Percentiles rank a stretch among this genome's conserved stretches.
Evolutionary conservation across 2,888 invertebrate genomes (phyloP).

Genomic region (Oscheius sp.): DNA sequence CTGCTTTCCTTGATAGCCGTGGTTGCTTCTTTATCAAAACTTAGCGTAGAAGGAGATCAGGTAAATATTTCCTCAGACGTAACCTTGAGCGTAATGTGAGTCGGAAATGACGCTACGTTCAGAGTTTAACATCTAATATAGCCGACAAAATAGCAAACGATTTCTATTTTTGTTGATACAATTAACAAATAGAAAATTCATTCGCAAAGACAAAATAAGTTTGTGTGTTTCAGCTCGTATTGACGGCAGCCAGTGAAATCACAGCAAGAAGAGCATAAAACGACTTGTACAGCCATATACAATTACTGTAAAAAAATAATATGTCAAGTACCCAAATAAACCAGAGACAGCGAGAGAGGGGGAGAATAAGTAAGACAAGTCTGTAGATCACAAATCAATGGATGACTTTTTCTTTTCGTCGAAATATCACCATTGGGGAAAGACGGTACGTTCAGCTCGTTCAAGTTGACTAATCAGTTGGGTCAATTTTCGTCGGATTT

Average conservation of each 20-base stretch:
- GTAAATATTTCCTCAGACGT: neutral
- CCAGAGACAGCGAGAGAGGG: too few species aligned
- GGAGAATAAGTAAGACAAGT: neutral
- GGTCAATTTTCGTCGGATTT: conserved; percentile 64
- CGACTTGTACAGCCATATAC: conserved; percentile 2
- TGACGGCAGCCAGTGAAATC: conserved; percentile 33
- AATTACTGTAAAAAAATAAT: neutral
- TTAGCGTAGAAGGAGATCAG: conserved; percentile 25
- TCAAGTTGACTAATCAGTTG: conserved; percentile 64
- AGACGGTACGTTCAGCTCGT: conserved; percentile 52
- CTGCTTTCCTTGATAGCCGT: neutral
- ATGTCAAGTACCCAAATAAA: conserved; percentile 12
- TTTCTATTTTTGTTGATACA: conserved; percentile 3
- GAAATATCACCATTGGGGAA: conserved; percentile 41
- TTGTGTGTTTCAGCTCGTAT: conserved; percentile 24
- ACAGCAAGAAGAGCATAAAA: conserved; percentile 31
- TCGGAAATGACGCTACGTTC: conserved; percentile 1
- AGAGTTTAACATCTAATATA: conserved; percentile 2
- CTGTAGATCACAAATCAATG: conserved; percentile 9
- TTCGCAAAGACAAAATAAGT: neutral
- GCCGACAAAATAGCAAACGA: neutral
- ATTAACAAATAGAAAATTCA: neutral
- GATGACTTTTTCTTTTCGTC: conserved; percentile 4
- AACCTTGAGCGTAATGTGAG: conserved; percentile 1
- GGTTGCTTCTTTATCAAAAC: conserved; percentile 2